These are phyloP conservation scores for Arenicola marina DNA, from an alignment of 2,888 invertebrate species.

Conservation along the genomic window DNA sequence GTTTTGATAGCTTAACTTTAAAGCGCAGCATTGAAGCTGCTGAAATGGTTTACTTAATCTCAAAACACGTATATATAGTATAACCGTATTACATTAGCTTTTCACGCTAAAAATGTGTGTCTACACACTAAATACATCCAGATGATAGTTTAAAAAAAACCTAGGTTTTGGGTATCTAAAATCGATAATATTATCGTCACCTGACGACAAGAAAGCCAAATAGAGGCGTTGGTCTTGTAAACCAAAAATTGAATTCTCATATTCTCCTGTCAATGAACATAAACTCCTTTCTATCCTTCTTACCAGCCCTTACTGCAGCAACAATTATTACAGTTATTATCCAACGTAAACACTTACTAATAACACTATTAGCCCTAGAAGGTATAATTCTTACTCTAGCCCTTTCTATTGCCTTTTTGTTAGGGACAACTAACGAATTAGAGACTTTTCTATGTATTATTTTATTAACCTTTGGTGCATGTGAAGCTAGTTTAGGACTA, in stretches of 20 bases:
- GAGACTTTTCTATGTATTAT: constrained; percentile 26
- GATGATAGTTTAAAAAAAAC: constrained; percentile 34
- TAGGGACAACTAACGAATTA: not conserved
- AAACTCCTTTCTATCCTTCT: constrained; percentile 6
- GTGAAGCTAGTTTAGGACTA: constrained; percentile 71
- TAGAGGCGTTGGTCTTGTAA: constrained; percentile 39
- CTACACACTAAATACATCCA: constrained; percentile 19
- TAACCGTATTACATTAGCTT: constrained; percentile 29
- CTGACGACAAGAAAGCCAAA: constrained; percentile 18
- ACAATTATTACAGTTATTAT: constrained; percentile 18
- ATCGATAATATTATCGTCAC: constrained; percentile 17
- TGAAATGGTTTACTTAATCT: constrained; percentile 15
- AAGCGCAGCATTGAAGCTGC: constrained; percentile 34
- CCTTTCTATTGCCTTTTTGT: constrained; percentile 14
- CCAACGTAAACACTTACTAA: constrained; percentile 33
- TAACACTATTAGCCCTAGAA: constrained; percentile 32
- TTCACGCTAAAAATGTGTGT: constrained; percentile 24
- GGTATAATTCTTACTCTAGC: constrained; percentile 23
- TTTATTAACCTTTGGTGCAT: constrained; percentile 60
- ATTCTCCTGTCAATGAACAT: constrained; percentile 14
- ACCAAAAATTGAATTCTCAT: constrained; percentile 30
- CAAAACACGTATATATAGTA: constrained; percentile 26
- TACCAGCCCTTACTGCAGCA: not conserved
- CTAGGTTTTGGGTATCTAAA: constrained; percentile 31
- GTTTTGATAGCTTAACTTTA: constrained; percentile 36